Percentiles rank a stretch among this genome's conserved stretches.
These are phyloP conservation scores for Drosophila kuntzei DNA, from an alignment of 2,888 invertebrate species.

Conservation along the genomic window DNA sequence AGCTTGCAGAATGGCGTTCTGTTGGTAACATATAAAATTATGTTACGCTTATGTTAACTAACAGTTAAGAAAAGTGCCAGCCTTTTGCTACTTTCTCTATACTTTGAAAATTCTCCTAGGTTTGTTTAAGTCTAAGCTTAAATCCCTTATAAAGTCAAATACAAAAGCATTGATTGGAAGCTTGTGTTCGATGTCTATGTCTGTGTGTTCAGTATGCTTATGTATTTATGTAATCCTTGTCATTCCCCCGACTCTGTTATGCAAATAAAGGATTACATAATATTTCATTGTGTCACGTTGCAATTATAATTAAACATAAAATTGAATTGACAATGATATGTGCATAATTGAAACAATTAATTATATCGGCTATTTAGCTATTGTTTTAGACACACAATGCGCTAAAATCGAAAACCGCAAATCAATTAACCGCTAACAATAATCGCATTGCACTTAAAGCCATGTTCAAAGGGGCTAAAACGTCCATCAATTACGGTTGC, in stretches of 20 bases:
- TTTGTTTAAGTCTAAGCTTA: not conserved
- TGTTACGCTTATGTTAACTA: not conserved
- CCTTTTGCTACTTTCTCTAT: not conserved
- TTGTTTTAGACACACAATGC: conserved; percentile 1
- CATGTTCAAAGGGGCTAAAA: conserved; percentile 12
- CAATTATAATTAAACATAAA: not conserved
- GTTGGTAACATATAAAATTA: not conserved
- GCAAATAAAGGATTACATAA: conserved; percentile 9
- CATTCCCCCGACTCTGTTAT: not conserved
- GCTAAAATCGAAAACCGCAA: conserved; percentile 36
- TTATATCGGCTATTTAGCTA: not conserved
- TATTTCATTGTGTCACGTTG: conserved; percentile 2
- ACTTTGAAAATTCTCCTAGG: not conserved
- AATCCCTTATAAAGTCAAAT: not conserved
- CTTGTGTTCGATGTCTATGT: not conserved
- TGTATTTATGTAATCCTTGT: not conserved
- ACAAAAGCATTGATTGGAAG: not conserved
- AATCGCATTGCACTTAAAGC: conserved; percentile 18
- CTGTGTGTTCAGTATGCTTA: not conserved
- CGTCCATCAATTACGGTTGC: conserved; percentile 33
- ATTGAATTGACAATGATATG: conserved; percentile 11
- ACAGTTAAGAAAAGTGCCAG: too few species aligned
- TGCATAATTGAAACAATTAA: conserved; percentile 14
- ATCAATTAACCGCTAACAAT: conserved; percentile 54
- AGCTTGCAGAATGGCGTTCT: not conserved